Evolutionary conservation across 2,113 vertebrate genomes (phyloP).

Genomic region (Scomber colias): DNA sequence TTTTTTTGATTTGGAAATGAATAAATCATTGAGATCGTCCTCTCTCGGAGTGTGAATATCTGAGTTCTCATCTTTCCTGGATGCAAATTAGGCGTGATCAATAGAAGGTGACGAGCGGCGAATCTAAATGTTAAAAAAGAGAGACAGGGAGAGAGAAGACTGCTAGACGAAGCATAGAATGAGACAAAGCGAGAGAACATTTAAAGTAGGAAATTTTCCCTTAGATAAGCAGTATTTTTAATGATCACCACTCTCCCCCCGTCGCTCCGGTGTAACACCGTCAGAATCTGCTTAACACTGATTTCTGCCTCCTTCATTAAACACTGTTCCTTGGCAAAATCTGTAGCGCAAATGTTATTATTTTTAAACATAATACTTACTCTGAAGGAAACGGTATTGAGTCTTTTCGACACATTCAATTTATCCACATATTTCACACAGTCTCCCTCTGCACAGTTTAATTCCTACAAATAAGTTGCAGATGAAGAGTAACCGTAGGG

Average conservation of each 20-base stretch:
- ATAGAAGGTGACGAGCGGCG: slow-evolving; percentile 88
- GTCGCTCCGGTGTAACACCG: slow-evolving; percentile 53
- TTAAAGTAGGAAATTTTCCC: slow-evolving; percentile 82
- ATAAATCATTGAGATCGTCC: slow-evolving; percentile 99
- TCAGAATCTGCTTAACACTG: slow-evolving; percentile 73
- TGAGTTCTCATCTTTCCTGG: slow-evolving; percentile 93
- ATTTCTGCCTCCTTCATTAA: slow-evolving; percentile 71
- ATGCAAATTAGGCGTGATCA: slow-evolving; percentile 99
- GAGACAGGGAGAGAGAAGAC: slow-evolving; percentile 25
- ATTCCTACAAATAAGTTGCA: slow-evolving; percentile 71
- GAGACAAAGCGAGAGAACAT: slow-evolving; percentile 80
- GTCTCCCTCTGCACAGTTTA: slow-evolving; percentile 25
- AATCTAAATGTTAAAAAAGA: slow-evolving; percentile 75
- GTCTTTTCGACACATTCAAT: slow-evolving; percentile 42
- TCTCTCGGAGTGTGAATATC: slow-evolving; percentile 92
- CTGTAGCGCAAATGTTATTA: slow-evolving; percentile 68
- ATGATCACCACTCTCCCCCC: slow-evolving; percentile 73
- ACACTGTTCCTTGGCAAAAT: slow-evolving; percentile 46
- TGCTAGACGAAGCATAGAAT: slow-evolving; percentile 50
- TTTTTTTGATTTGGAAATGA: slow-evolving; percentile 93
- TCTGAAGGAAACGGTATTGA: slow-evolving; percentile 13
- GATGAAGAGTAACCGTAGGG: slow-evolving; percentile 68
- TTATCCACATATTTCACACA: slow-evolving; percentile 24
- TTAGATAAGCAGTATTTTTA: slow-evolving; percentile 87
- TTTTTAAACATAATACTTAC: slow-evolving; percentile 56